Base-by-base conservation (phyloP, 2,888 invertebrate genomes). In the Incurvaria masculella region DNA sequence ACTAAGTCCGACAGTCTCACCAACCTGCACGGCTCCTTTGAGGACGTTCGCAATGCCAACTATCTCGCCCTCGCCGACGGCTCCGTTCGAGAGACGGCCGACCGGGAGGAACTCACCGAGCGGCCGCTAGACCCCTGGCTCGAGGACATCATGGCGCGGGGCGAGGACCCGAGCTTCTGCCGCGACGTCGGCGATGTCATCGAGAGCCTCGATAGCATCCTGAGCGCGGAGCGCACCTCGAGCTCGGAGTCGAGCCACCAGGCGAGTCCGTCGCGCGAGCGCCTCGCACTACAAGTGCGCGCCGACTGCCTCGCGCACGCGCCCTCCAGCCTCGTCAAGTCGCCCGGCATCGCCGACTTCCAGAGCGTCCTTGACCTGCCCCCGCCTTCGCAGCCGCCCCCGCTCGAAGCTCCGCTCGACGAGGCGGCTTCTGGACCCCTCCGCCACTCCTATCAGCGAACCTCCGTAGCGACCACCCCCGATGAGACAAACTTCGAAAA, bases 11-110 rank as follows among this genome's bases (percentile, higher is more conserved):
- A 81, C 33, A 83, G 83, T 56, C 65, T 84, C 38, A 83, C 79
- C 38, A 88, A 89, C 60, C 70, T 89, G 1, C 85, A 87, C 56
- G 89, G 88, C 1, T 88, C 87, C 1, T 65, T 88, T 4, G 86
- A 86, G 50, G 83, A 83, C 58, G 73, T 82, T 1, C 62, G 72
- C 21, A 75, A 75, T 50, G 75, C 75, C 49, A 16, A 27, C 8
- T 75, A 76, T 57, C 70, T 76, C 51, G 72, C 72, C 8, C 76
- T 75, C 56, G 70, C 72, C 49, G 78, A 78, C 56, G 68, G 64
- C 8, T 64, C 75, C 0, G 59, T 64, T 1, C 61, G 69, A 5
- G 76, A 76, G 49, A 74, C 75, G 50, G 72, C 73, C 47, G n/a
- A n/a, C n/a, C 4, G 8, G 11, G 73, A 76, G 50, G 75, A 73